phyloP scores from a whole-genome alignment of 2,888 invertebrate species.

The Criorhina ranunculi region DNA sequence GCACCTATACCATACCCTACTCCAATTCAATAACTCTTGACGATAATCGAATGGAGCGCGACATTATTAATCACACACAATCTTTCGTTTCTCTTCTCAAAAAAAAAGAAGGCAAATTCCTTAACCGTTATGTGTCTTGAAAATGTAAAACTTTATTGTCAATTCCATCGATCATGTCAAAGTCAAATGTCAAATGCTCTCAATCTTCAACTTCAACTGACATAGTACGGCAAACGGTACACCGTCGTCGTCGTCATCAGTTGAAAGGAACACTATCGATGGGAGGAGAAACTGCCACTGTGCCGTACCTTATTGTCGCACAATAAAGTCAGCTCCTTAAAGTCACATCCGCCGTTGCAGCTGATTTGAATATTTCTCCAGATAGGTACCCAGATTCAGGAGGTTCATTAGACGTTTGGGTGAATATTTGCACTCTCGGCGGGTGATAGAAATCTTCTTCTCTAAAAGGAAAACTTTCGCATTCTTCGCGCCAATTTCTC shows the following conservation, averaged over 20 bases:
- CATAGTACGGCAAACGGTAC: conserved; percentile 45
- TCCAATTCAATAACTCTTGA: conserved; percentile 49
- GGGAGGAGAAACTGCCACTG: conserved; percentile 1
- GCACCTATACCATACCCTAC: conserved; percentile 36
- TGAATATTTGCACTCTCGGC: conserved; percentile 19
- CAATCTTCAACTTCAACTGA: conserved; percentile 73
- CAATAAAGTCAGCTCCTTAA: conserved; percentile 31
- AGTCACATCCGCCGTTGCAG: conserved; percentile 26
- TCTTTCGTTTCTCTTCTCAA: conserved; percentile 28
- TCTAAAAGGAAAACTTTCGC: conserved; percentile 67
- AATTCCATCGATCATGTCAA: conserved; percentile 75
- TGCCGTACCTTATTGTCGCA: conserved; percentile 50
- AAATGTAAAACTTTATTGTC: conserved; percentile 73
- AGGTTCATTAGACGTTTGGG: conserved; percentile 5
- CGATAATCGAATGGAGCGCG: conserved; percentile 56
- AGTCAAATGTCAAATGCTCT: conserved; percentile 77
- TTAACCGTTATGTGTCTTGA: conserved; percentile 38
- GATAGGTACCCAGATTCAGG: conserved; percentile 2
- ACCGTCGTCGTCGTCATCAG: conserved; percentile 10
- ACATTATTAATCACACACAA: conserved; percentile 55
- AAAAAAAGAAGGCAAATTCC: conserved; percentile 43
- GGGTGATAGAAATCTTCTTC: conserved; percentile 66
- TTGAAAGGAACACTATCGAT: conserved; percentile 34
- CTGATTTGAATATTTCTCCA: conserved; percentile 56
- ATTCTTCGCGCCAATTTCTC: conserved; percentile 24